phyloP scores from a whole-genome alignment of 2,113 vertebrate genomes.

The Catharus minimus region DNA sequence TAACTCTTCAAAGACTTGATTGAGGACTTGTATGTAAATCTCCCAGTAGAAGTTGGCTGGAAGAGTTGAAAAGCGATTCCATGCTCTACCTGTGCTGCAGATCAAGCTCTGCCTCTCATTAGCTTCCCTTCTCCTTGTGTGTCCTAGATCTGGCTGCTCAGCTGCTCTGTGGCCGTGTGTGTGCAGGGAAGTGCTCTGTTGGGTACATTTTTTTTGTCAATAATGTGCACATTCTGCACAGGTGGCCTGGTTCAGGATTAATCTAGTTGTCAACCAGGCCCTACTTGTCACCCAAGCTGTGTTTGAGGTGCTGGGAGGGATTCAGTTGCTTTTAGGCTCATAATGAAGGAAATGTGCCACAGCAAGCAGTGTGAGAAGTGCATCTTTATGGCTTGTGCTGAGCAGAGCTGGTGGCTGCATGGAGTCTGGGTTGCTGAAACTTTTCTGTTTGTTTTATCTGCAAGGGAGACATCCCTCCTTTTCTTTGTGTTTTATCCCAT shows the following conservation, averaged over 20 bases:
- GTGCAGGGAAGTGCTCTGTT: conserved; percentile 55
- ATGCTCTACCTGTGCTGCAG: conserved; percentile 40
- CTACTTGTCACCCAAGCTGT: background rate
- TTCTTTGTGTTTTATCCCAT: conserved; percentile 49
- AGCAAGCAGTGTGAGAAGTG: background rate
- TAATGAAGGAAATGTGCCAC: background rate
- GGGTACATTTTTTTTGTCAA: conserved; percentile 49
- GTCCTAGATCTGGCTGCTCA: conserved; percentile 29
- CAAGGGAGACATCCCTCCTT: conserved; percentile 32
- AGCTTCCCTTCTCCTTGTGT: conserved; percentile 37
- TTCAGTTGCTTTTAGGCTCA: background rate
- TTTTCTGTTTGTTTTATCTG: conserved; percentile 33
- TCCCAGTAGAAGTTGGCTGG: conserved; percentile 25
- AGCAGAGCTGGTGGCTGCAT: conserved; percentile 37
- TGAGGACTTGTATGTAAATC: conserved; percentile 50
- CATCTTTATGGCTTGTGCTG: conserved; percentile 47
- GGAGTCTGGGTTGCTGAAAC: background rate
- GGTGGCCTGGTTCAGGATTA: conserved; percentile 39
- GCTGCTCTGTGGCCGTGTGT: conserved; percentile 47
- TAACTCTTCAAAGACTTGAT: conserved; percentile 51
- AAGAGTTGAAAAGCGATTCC: conserved; percentile 31
- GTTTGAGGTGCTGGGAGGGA: background rate
- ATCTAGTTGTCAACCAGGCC: conserved; percentile 1
- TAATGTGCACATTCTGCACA: conserved; percentile 59
- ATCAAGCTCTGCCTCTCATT: conserved; percentile 37